Conservation (phyloP, 2,888 invertebrate genomes). For the Darwinula stevensoni region DNA sequence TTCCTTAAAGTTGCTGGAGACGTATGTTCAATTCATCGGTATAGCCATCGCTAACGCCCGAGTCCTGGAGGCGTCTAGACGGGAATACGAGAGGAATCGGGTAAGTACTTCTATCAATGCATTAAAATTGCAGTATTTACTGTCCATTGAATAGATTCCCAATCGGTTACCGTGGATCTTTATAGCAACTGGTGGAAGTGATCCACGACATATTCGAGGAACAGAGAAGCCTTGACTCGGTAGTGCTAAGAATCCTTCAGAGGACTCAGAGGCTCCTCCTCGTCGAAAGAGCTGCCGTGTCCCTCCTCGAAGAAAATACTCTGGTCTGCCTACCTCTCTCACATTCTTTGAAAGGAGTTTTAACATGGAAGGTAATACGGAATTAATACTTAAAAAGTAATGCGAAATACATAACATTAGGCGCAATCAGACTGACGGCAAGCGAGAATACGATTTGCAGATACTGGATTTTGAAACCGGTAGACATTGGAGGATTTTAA, state of each 20-base stretch:
- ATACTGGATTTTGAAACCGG: no score
- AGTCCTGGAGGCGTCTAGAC: constrained; percentile 21
- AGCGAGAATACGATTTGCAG: no score
- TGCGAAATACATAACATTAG: no score
- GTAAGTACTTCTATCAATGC: no score
- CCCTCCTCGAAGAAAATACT: constrained; percentile 19
- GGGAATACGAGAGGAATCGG: constrained; percentile 23
- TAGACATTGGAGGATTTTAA: no score
- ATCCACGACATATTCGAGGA: constrained; percentile 24
- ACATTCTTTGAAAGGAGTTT: no score
- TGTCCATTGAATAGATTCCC: constrained; percentile 1
- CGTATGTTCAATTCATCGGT: constrained; percentile 23
- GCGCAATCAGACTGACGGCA: no score
- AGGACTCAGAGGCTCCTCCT: constrained; percentile 20
- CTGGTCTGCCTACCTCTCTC: no score
- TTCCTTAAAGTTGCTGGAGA: constrained; percentile 19
- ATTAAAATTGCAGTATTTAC: constrained; percentile 4
- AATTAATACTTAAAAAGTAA: no score
- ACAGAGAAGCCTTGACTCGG: constrained; percentile 21
- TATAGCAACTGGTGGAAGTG: constrained; percentile 21
- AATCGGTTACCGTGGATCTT: constrained; percentile 3
- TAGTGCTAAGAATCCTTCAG: constrained; percentile 23
- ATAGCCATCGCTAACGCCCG: constrained; percentile 23
- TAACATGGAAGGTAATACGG: no score
- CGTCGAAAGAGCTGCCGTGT: constrained; percentile 21